Evolutionary conservation across 2,888 invertebrate genomes (phyloP).

Genomic region (Muschampia staudingeri): DNA sequence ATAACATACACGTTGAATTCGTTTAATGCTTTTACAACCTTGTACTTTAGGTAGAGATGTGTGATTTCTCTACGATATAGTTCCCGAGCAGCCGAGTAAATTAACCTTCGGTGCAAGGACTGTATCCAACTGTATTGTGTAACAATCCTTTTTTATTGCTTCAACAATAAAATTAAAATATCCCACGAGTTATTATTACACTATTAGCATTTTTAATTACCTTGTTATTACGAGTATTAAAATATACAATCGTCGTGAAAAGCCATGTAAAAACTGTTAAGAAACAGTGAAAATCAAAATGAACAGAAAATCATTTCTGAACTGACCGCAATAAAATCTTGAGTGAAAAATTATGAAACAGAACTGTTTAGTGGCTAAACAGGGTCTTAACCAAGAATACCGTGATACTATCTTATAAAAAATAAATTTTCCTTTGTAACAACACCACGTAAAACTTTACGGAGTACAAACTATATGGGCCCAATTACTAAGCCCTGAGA

Average conservation of each 20-base stretch:
- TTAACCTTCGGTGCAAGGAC: slow-evolving; percentile 48
- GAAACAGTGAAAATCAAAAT: not conserved
- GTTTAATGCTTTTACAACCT: slow-evolving; percentile 57
- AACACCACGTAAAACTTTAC: slow-evolving; percentile 19
- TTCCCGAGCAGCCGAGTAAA: slow-evolving; percentile 9
- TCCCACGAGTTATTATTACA: not conserved
- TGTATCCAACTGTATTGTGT: slow-evolving; percentile 38
- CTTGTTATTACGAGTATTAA: not conserved
- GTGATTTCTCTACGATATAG: slow-evolving; percentile 59
- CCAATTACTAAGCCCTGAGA: slow-evolving; percentile 27
- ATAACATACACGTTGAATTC: slow-evolving; percentile 48
- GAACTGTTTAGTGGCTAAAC: not conserved
- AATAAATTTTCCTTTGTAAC: not conserved
- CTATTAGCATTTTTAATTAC: not conserved
- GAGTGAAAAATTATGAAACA: not conserved
- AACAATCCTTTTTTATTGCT: slow-evolving; percentile 42
- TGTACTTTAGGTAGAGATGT: slow-evolving; percentile 57
- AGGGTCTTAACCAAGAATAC: not conserved
- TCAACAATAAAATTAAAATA: slow-evolving; percentile 11
- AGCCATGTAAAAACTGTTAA: not conserved
- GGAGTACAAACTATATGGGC: slow-evolving; percentile 27
- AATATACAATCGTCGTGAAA: not conserved
- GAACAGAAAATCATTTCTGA: not conserved
- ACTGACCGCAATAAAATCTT: not conserved
- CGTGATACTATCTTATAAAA: not conserved